Conservation (phyloP, 2,888 invertebrate genomes). For the Pristionchus entomophagus region DNA sequence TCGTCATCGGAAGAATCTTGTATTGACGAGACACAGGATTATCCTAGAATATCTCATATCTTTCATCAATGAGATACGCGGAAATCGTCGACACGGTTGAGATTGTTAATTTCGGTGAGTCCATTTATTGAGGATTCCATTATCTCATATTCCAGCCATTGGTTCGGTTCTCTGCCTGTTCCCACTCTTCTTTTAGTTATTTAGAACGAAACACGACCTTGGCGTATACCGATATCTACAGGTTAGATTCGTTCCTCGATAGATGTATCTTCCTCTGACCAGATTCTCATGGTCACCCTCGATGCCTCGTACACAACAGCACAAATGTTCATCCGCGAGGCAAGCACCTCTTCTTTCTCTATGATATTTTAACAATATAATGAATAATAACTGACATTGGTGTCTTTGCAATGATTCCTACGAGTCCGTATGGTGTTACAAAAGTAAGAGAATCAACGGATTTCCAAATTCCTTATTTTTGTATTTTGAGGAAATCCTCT, state of each 20-base stretch:
- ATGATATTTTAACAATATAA: background rate
- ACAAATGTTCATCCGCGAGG: conserved; percentile 5
- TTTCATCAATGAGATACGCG: background rate
- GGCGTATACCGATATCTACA: background rate
- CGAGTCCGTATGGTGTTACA: background rate
- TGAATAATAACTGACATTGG: background rate
- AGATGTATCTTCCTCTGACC: background rate
- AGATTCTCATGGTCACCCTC: background rate
- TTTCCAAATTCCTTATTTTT: background rate
- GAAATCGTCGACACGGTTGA: background rate
- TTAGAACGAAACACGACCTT: background rate
- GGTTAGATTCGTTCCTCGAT: background rate
- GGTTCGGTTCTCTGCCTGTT: background rate
- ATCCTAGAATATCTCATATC: background rate
- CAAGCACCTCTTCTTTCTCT: background rate
- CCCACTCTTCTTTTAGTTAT: background rate
- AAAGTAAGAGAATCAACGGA: background rate
- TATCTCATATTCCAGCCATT: background rate
- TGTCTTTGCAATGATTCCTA: background rate
- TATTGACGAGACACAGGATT: background rate
- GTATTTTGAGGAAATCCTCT: background rate
- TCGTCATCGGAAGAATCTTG: background rate
- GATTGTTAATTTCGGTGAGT: background rate
- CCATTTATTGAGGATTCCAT: background rate
- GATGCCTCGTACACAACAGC: background rate